Conservation (phyloP, 1,140 invertebrate genomes). For the Lepidurus apus region DNA sequence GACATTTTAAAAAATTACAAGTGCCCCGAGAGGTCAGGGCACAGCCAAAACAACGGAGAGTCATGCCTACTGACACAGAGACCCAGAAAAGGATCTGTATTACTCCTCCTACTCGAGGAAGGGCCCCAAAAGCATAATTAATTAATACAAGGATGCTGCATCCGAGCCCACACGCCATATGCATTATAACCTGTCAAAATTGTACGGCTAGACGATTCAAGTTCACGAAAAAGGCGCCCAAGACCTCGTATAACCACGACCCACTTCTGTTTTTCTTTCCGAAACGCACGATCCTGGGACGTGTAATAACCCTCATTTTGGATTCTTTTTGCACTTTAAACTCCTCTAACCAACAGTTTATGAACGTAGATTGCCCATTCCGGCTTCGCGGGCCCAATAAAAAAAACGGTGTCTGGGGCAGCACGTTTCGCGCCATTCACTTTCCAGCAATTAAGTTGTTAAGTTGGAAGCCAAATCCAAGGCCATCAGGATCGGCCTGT, state of each 20-base stretch:
- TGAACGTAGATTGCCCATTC: neutral
- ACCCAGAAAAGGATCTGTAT: constrained; percentile 12
- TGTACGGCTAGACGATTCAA: neutral
- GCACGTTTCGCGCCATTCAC: neutral
- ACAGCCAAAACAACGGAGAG: neutral
- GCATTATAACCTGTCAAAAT: neutral
- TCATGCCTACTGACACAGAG: constrained; percentile 13
- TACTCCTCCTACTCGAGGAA: neutral
- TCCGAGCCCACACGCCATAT: neutral
- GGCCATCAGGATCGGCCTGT: neutral
- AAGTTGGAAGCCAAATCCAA: neutral
- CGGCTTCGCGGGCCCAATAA: neutral
- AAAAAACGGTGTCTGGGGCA: neutral
- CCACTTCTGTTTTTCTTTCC: neutral
- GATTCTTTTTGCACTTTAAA: neutral
- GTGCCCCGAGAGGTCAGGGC: constrained; percentile 13
- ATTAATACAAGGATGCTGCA: neutral
- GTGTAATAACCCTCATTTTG: neutral
- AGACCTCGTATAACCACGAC: neutral
- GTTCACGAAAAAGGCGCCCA: neutral
- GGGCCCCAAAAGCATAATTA: neutral
- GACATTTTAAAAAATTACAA: constrained; percentile 11
- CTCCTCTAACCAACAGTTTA: neutral
- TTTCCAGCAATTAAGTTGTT: constrained; percentile 19
- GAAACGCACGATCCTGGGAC: neutral